phyloP scores from a whole-genome alignment of 2,797 vertebrate genomes.

The Danio albolineatus region DNA sequence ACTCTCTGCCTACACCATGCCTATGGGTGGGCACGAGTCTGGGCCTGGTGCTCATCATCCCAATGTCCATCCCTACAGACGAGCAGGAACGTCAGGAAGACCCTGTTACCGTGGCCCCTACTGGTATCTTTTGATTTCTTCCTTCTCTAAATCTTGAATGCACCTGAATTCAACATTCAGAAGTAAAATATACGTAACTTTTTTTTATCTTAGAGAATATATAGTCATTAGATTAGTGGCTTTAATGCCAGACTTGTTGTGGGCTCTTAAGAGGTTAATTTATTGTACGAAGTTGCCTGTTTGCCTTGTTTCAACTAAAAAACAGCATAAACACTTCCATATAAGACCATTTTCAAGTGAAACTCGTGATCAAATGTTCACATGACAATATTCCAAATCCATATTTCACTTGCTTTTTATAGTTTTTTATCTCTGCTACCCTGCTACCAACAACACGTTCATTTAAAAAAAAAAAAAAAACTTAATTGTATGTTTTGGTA shows the following conservation, averaged over 20 bases:
- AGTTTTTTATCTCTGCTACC: no score
- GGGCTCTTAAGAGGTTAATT: neutral
- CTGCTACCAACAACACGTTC: no score
- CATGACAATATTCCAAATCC: no score
- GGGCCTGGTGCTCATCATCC: conserved; percentile 89
- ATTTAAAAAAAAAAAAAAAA: no score
- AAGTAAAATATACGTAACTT: neutral
- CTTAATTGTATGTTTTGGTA: no score
- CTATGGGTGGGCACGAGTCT: conserved; percentile 97
- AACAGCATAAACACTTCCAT: no score
- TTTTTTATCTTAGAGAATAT: neutral
- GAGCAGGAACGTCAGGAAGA: conserved; percentile 91
- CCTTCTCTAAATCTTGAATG: neutral
- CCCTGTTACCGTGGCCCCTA: conserved; percentile 86
- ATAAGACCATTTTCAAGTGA: no score
- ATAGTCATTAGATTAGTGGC: no score
- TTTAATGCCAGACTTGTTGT: neutral
- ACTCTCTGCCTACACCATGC: conserved; percentile 85
- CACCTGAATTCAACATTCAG: neutral
- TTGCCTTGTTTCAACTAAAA: no score
- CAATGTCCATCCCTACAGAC: conserved; percentile 87
- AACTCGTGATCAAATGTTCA: no score
- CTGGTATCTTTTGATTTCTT: conserved; percentile 74
- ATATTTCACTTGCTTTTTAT: no score
- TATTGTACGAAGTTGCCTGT: neutral